Conservation (phyloP, 2,888 invertebrate genomes). For the Drosophila subsilvestris region DNA sequence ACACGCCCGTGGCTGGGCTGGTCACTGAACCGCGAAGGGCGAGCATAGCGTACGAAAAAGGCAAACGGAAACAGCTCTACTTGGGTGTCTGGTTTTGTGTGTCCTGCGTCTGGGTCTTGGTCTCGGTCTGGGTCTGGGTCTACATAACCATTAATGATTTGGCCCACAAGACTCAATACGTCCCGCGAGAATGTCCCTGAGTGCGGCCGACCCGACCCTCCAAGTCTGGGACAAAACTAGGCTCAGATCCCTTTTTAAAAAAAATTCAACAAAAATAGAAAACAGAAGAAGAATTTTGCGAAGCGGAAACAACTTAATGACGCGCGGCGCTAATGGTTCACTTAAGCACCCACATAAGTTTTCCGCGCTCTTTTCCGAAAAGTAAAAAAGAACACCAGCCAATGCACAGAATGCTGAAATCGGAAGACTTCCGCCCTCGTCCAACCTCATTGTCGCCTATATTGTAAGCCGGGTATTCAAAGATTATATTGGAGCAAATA, state of each 20-base stretch:
- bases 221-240: constrained; percentile 28
- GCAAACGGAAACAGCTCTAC: constrained; percentile 13
- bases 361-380: constrained; percentile 55
- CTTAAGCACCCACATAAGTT: constrained; percentile 81
- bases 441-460: constrained; percentile 18
- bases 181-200: constrained; percentile 57
- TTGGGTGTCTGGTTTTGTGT: constrained; percentile 20
- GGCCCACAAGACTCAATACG: constrained; percentile 61
- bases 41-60: constrained; percentile 23
- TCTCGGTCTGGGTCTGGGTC: constrained; percentile 45
- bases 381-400: constrained; percentile 32
- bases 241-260: constrained; percentile 15
- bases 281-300: constrained; percentile 74
- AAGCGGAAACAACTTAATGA: constrained; percentile 81
- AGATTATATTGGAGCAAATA: not conserved
- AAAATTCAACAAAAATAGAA: constrained; percentile 24
- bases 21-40: constrained; percentile 68
- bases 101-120: constrained; percentile 40
- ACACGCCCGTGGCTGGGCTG: constrained; percentile 53
- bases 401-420: constrained; percentile 34
- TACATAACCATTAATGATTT: constrained; percentile 77
- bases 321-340: constrained; percentile 81
- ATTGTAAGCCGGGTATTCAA: not conserved
- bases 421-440: constrained; percentile 15
- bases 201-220: constrained; percentile 39